Evolutionary conservation across 2,113 vertebrate species (phyloP).

Genomic region (Paraplagusia blochii): DNA sequence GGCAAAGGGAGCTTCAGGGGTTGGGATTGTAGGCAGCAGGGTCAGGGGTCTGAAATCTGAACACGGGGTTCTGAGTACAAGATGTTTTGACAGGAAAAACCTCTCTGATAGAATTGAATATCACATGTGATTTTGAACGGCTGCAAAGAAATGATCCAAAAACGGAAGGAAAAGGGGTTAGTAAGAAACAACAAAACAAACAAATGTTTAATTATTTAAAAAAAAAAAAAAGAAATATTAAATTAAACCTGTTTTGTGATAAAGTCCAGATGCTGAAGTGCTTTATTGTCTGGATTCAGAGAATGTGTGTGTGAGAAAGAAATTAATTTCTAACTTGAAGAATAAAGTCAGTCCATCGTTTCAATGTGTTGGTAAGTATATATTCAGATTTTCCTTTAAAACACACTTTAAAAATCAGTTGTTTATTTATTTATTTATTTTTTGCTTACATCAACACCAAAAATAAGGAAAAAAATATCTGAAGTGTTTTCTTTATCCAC

Average conservation of each 20-base stretch:
- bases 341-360: too few relatives aligned
- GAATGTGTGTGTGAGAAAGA: slow-evolving; percentile 1
- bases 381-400: too few relatives aligned
- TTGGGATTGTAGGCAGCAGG: slow-evolving; percentile 16
- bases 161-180: slow-evolving; percentile 55
- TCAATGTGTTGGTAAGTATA: not conserved
- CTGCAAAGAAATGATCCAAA: slow-evolving; percentile 66
- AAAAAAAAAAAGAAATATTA: slow-evolving; percentile 84
- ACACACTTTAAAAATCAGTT: too few relatives aligned
- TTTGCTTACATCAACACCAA: too few relatives aligned
- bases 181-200: slow-evolving; percentile 70
- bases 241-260: slow-evolving; percentile 85
- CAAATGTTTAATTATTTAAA: slow-evolving; percentile 86
- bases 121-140: slow-evolving; percentile 71
- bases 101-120: slow-evolving; percentile 59
- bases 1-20: slow-evolving; percentile 13
- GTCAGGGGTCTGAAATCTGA: slow-evolving; percentile 1
- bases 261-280: slow-evolving; percentile 58
- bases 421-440: too few relatives aligned
- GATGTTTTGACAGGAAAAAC: slow-evolving; percentile 37
- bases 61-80: slow-evolving; percentile 36
- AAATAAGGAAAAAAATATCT: too few relatives aligned
- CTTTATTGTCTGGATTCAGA: slow-evolving; percentile 35
- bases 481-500: too few relatives aligned
- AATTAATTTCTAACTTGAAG: too few relatives aligned